Base-by-base conservation (phyloP, 2,888 invertebrate species). In the Rhabditoides inermis region DNA sequence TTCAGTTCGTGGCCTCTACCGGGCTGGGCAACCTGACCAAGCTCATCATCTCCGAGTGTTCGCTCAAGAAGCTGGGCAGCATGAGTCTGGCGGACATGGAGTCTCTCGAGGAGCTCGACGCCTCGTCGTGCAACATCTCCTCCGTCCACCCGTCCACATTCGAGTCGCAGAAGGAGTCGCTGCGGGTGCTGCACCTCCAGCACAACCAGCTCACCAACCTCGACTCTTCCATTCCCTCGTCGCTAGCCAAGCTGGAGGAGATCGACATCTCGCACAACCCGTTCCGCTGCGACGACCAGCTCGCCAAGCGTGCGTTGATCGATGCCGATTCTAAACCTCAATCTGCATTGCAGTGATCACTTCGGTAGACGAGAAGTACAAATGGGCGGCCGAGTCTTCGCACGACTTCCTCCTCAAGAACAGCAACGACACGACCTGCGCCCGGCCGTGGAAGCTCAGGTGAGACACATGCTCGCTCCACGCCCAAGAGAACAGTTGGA, bases 181-280 rank as follows among this genome's bases (percentile, higher is more conserved):
- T 90, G n/a, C 87, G 86, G 0, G 81, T 85, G 48, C 79, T 90
- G 27, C 88, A 88, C 73, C 77, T 90, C 46, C 85, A 86, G 18
- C 88, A 85, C 72, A 88, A 89, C 87, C 88, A 88, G 73, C 79
- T 90, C 44, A 83, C 84, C n/a, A 26, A 49, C 27, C 42, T 27
- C 12, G 15, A 26, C 32, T 50, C 55, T 28, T 46, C 63, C 59
- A 42, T 61, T 26, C 26, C 63, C 28, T 54, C 55, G 26, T 56
- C 61, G 25, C 68, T 79, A 40, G 73, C 75, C 1, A 62, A 70
- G 10, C 51, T 79, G 2, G 58, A 72, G 47, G 56, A 63, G 2
- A 45, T 79, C 46, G 69, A 76, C 32, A 58, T 80, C 27, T 75
- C 53, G 15, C 41, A 32, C 22, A 47, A 46, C 30, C 47, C 42